A percentile compares a stretch with the other conserved stretches of the same genome.
Conservation (phyloP, 2,113 vertebrate species). For the Labeo rohita region DNA sequence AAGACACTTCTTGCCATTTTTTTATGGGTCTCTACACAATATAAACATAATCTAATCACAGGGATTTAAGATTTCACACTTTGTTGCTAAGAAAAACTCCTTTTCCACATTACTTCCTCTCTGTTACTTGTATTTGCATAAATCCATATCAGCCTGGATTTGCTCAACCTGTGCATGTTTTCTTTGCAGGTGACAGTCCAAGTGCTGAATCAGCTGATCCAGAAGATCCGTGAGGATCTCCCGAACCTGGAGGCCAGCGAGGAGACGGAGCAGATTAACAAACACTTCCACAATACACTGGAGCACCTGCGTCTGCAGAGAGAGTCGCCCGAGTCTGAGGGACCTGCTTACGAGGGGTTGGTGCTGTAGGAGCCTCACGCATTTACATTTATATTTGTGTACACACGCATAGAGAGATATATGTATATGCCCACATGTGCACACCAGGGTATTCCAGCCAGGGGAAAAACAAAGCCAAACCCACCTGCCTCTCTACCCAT, state of each 20-base stretch:
- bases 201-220: slow-evolving; percentile 97
- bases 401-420: slow-evolving; percentile 48
- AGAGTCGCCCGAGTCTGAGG: slow-evolving; percentile 92
- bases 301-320: slow-evolving; percentile 94
- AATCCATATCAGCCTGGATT: background rate
- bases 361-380: slow-evolving; percentile 72
- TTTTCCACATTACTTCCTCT: background rate
- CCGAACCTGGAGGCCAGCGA: slow-evolving; percentile 96
- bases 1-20: background rate
- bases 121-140: background rate
- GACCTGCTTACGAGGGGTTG: slow-evolving; percentile 94
- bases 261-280: slow-evolving; percentile 99
- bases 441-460: slow-evolving; percentile 54
- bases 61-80: background rate
- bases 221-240: slow-evolving; percentile 98
- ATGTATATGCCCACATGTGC: slow-evolving; percentile 48
- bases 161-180: background rate
- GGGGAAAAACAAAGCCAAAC: slow-evolving; percentile 41
- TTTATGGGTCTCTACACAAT: background rate
- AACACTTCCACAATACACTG: slow-evolving; percentile 99
- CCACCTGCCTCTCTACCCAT: slow-evolving; percentile 26
- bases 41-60: background rate
- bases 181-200: slow-evolving; percentile 89
- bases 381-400: slow-evolving; percentile 57
- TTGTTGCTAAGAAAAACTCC: background rate